Conservation (phyloP, 2,113 vertebrate genomes). For the Motacilla tschutschensis region DNA sequence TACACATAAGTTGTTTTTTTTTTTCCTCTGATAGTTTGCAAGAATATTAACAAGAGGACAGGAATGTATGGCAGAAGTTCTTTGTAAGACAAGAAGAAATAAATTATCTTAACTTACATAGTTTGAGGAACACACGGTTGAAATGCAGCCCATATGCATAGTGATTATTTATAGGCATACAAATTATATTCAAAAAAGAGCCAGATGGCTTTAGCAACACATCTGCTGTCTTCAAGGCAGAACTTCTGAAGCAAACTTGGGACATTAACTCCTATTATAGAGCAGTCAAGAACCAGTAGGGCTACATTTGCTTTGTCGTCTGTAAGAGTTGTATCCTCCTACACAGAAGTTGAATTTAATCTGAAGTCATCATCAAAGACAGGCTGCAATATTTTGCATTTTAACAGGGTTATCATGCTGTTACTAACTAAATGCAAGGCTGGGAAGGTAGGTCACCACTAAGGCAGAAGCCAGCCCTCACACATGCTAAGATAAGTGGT, state of each 20-base stretch:
- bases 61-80: conserved; percentile 44
- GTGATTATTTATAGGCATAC: conserved; percentile 74
- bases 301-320: conserved; percentile 44
- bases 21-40: conserved; percentile 9
- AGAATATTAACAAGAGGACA: conserved; percentile 63
- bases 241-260: conserved; percentile 60
- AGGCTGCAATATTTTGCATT: conserved; percentile 6
- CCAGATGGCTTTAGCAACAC: conserved; percentile 71
- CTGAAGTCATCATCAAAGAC: conserved; percentile 26
- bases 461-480: neutral
- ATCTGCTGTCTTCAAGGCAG: conserved; percentile 66
- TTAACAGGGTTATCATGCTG: conserved; percentile 26
- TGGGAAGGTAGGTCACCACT: neutral
- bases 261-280: conserved; percentile 48
- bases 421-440: conserved; percentile 12
- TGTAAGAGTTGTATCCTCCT: conserved; percentile 14
- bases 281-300: conserved; percentile 45
- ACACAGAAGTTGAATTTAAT: conserved; percentile 31
- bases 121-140: conserved; percentile 49
- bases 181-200: conserved; percentile 69
- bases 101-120: conserved; percentile 50
- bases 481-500: neutral
- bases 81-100: conserved; percentile 51
- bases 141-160: conserved; percentile 53
- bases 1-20: neutral